phyloP scores from a whole-genome alignment of 2,888 invertebrate genomes.

The Chesias legatella region DNA sequence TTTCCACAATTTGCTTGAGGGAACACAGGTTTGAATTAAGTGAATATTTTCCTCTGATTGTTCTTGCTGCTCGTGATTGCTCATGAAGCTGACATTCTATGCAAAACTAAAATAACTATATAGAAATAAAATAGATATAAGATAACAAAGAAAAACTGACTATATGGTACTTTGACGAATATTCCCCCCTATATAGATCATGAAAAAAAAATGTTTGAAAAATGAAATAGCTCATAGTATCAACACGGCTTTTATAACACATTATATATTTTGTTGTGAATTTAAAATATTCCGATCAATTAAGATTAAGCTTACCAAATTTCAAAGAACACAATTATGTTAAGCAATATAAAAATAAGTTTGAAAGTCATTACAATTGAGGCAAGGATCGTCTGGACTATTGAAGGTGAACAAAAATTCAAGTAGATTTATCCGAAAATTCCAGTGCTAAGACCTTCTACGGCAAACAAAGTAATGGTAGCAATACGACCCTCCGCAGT shows the following conservation, averaged over 20 bases:
- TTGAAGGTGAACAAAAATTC: slow-evolving; percentile 64
- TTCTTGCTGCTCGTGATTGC: not conserved
- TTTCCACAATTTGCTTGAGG: slow-evolving; percentile 19
- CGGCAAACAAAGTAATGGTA: slow-evolving; percentile 61
- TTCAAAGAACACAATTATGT: slow-evolving; percentile 30
- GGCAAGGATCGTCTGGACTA: slow-evolving; percentile 59
- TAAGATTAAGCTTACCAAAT: no score
- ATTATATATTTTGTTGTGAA: no score
- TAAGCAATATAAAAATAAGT: slow-evolving; percentile 43
- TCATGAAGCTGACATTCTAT: not conserved
- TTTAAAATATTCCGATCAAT: no score
- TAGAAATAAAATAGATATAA: no score
- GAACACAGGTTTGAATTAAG: slow-evolving; percentile 5
- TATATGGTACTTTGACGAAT: no score
- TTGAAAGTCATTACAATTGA: slow-evolving; percentile 54
- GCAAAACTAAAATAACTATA: no score
- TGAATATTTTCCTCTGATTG: not conserved
- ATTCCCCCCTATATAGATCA: no score
- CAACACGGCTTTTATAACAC: no score
- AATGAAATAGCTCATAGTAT: no score
- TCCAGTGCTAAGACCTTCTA: slow-evolving; percentile 50
- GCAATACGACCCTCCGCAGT: slow-evolving; percentile 58
- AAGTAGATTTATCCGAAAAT: slow-evolving; percentile 55
- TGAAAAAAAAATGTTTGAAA: no score
- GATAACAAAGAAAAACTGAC: no score